Conservation (phyloP, 2,888 invertebrate genomes). For the Ecliptopera silaceata region DNA sequence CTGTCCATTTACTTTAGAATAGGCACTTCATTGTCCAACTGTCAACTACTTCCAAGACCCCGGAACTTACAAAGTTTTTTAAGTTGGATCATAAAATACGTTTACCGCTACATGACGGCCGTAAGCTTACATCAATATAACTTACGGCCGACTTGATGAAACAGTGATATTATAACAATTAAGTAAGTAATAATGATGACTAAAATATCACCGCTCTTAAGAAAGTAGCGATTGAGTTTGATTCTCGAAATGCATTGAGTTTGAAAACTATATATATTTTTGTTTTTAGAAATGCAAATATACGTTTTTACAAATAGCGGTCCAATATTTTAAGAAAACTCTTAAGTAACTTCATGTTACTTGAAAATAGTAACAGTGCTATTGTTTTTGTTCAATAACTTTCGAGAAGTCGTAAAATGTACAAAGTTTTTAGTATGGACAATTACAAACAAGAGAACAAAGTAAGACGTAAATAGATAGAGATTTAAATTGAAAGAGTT, state of each 20-base stretch:
- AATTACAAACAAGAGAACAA: no score
- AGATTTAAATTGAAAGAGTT: no score
- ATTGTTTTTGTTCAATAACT: conserved; percentile 5
- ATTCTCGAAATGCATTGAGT: no score
- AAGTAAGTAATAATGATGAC: no score
- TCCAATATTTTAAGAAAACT: neutral
- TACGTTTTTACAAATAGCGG: neutral
- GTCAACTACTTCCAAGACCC: conserved; percentile 6
- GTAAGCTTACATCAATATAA: neutral
- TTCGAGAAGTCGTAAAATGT: neutral
- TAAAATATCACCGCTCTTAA: no score
- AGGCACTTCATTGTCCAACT: conserved; percentile 12
- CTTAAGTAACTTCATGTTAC: neutral
- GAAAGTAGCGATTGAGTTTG: no score
- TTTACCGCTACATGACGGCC: neutral
- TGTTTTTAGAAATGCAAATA: no score
- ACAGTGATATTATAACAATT: no score
- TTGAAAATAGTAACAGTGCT: conserved; percentile 6
- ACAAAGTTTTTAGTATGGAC: conserved; percentile 1
- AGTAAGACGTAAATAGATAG: no score
- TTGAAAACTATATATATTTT: no score
- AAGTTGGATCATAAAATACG: neutral
- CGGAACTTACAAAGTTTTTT: conserved; percentile 11
- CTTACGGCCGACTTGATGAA: no score
- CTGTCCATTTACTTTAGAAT: neutral